Base-by-base conservation (phyloP, 1,140 invertebrate genomes). In the Sipha flava region DNA sequence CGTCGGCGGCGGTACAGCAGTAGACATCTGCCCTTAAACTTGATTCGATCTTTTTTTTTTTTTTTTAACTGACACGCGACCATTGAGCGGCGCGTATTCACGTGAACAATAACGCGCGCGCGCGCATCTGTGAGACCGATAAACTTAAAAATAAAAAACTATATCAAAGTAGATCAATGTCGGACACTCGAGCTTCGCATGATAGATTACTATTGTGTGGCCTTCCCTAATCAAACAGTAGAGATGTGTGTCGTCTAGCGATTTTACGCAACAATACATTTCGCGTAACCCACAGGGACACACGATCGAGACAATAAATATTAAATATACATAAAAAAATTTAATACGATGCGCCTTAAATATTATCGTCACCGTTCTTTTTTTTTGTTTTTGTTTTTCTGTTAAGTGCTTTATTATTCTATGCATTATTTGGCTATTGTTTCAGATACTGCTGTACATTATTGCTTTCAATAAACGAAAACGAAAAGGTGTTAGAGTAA, bases 21-120 rank as follows among this genome's bases (percentile, higher is more conserved):
- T 52, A 59, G 73, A 77, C 73, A 77, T 77, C 73, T 77, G 73
- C 73, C 73, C 52, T 77, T 77, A 77, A 77, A 77, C 73, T 77
- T 77, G 73, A 77, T 77, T 77, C 52, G 73, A 77, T 77, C 73
- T 77, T 34, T 21, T 6, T 47, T 47, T 45, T 45, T 59, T 77
- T 57, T 52, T 70, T 73, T 49, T 14, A 31, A 73, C 73, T 18
- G 52, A 77, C 73, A 77, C 73, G 73, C 73, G 73, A 77, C 73
- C 73, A 54, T 75, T 75, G 72, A 75, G 31, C 72, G 49, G n/a
- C 43, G 40, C 23, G 40, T 43, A 37, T 77, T 26, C 34, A 23
- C 52, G 52, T 34, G 52, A 77, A 59, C 73, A 59, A 77, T 59
- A 40, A 59, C 14, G 52, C 34, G 43, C 23, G 23, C 40, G 14